Percentiles rank a stretch among this genome's conserved stretches.
phyloP scores from a whole-genome alignment of 2,797 vertebrate genomes.

The Typhlichthys eigenmanni region DNA sequence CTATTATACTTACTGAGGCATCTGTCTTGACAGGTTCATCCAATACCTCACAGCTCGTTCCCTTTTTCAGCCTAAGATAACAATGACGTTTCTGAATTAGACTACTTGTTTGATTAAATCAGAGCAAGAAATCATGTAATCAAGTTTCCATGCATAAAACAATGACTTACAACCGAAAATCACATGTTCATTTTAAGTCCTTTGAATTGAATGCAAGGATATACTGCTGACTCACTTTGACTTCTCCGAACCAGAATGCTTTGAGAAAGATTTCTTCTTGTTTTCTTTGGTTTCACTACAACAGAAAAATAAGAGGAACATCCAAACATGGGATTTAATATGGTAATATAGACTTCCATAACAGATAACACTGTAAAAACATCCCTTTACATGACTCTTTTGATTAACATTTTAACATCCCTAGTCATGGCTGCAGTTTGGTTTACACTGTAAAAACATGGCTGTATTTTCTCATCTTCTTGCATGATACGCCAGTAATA shows the following conservation, averaged over 20 bases:
- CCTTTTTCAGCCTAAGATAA: constrained; percentile 63
- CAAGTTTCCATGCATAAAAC: not conserved
- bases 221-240: constrained; percentile 60
- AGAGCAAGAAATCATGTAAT: constrained; percentile 3
- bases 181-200: not conserved
- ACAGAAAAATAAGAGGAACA: constrained; percentile 20
- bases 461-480: too few relatives aligned
- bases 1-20: constrained; percentile 48
- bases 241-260: constrained; percentile 79
- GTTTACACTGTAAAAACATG: too few relatives aligned
- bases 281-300: constrained; percentile 84
- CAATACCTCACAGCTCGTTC: constrained; percentile 57
- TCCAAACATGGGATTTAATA: not conserved
- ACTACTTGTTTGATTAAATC: not conserved
- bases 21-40: constrained; percentile 54
- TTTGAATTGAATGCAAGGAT: constrained; percentile 15
- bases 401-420: too few relatives aligned
- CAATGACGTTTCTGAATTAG: constrained; percentile 27
- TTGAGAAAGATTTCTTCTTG: constrained; percentile 81
- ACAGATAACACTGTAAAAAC: too few relatives aligned
- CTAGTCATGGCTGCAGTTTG: too few relatives aligned
- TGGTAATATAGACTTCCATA: not conserved
- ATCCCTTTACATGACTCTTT: too few relatives aligned
- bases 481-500: too few relatives aligned
- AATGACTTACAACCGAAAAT: not conserved